Conservation (phyloP, 2,113 vertebrate species). For the Tympanuchus pallidicinctus region DNA sequence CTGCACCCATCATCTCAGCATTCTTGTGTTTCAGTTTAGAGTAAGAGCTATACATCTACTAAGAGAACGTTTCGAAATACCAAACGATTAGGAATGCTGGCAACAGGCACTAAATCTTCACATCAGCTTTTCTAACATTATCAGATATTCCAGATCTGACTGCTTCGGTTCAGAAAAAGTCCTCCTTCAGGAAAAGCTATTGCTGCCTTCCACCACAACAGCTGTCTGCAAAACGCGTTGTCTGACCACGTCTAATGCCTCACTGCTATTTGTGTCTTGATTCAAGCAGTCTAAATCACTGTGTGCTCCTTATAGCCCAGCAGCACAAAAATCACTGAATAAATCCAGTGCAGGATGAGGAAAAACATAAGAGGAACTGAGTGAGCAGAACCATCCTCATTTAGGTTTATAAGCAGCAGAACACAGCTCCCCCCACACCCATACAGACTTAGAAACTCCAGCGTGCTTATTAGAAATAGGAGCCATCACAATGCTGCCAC, state of each 20-base stretch:
- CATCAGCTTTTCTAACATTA: neutral
- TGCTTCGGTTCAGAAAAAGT: neutral
- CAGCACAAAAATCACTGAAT: neutral
- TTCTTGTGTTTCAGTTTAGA: neutral
- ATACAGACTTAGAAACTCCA: neutral
- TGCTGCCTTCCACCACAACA: neutral
- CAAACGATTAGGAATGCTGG: neutral
- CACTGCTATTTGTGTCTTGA: neutral
- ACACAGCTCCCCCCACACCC: neutral
- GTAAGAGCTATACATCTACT: neutral
- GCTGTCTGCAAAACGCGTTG: neutral
- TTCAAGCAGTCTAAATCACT: neutral
- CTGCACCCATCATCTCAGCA: neutral
- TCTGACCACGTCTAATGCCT: neutral
- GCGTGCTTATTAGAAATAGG: neutral
- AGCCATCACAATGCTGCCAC: conserved; percentile 27
- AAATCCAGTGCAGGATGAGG: neutral
- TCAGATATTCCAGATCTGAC: neutral
- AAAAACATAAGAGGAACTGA: neutral
- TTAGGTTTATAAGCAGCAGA: neutral
- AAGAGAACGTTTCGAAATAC: neutral
- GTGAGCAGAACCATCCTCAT: neutral
- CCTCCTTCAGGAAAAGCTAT: neutral
- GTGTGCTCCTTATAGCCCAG: neutral
- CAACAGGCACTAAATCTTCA: neutral